phyloP scores from a whole-genome alignment of 2,797 vertebrate species.

The Euphonia xanthogaster region DNA sequence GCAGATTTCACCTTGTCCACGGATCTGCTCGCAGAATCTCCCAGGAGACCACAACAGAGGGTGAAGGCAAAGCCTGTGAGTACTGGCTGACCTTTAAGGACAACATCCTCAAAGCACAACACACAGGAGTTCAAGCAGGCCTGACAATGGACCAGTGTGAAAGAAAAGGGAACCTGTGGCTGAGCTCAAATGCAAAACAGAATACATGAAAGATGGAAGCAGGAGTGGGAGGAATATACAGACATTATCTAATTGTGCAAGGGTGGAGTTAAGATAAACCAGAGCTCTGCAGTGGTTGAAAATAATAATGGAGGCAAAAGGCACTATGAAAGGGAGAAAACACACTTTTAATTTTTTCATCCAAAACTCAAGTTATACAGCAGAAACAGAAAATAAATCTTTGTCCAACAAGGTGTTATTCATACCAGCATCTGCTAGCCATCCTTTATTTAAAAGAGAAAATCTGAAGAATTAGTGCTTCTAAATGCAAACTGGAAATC shows the following conservation, averaged over 20 bases:
- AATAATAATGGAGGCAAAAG: neutral
- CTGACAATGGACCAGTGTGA: neutral
- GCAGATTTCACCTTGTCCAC: neutral
- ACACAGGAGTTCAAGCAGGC: neutral
- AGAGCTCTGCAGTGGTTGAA: neutral
- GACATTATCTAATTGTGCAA: neutral
- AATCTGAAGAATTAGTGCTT: neutral
- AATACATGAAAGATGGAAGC: neutral
- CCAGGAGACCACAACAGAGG: rapidly evolving
- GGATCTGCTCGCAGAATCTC: neutral
- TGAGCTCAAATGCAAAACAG: neutral
- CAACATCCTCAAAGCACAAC: neutral
- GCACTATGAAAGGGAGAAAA: neutral
- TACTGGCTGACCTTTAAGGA: neutral
- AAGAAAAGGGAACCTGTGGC: neutral
- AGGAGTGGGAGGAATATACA: neutral
- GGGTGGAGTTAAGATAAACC: neutral
- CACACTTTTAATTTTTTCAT: neutral
- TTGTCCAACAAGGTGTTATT: neutral
- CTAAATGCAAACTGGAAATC: neutral
- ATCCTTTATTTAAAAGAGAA: neutral
- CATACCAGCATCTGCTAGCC: neutral
- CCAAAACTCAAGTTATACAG: neutral
- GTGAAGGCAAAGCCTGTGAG: neutral
- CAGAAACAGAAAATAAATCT: neutral